These are phyloP conservation scores for Drosophila bocki DNA, from an alignment of 1,140 invertebrate species.

Conservation along the genomic window DNA sequence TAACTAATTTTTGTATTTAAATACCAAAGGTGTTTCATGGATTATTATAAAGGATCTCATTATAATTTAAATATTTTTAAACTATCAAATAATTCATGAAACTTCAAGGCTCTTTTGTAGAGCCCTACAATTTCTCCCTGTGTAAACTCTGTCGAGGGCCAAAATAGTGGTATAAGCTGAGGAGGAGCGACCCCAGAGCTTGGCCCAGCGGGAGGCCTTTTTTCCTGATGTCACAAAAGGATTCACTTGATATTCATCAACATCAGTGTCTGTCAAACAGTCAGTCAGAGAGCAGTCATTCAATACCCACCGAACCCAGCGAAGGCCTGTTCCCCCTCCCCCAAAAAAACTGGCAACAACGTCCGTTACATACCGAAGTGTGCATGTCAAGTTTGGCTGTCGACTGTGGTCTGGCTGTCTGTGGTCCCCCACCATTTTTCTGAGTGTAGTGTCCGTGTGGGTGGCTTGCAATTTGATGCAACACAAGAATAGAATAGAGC, in stretches of 20 bases:
- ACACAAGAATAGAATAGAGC: slow-evolving; percentile 56
- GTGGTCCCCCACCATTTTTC: background rate
- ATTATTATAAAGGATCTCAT: background rate
- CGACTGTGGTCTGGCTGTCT: slow-evolving; percentile 29
- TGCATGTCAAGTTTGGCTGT: slow-evolving; percentile 59
- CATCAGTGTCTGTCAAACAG: slow-evolving; percentile 84
- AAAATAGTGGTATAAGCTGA: slow-evolving; percentile 15
- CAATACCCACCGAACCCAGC: slow-evolving; percentile 60
- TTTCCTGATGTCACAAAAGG: slow-evolving; percentile 84
- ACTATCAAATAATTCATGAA: too few species aligned
- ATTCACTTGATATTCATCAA: slow-evolving; percentile 85
- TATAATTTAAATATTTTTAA: background rate
- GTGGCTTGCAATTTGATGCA: slow-evolving; percentile 82
- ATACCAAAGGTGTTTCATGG: background rate
- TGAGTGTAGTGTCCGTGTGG: slow-evolving; percentile 29
- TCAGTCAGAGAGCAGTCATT: slow-evolving; percentile 72
- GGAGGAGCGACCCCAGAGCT: slow-evolving; percentile 23
- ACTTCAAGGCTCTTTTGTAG: too few species aligned
- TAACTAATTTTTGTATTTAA: background rate
- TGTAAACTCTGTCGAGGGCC: background rate
- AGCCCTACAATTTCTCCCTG: background rate
- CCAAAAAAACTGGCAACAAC: slow-evolving; percentile 48
- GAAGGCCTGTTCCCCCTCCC: slow-evolving; percentile 12
- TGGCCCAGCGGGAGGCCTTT: slow-evolving; percentile 75
- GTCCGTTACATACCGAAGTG: slow-evolving; percentile 68